Evolutionary conservation across 2,113 vertebrate genomes (phyloP).

Genomic region (Porphyrio hochstetteri): DNA sequence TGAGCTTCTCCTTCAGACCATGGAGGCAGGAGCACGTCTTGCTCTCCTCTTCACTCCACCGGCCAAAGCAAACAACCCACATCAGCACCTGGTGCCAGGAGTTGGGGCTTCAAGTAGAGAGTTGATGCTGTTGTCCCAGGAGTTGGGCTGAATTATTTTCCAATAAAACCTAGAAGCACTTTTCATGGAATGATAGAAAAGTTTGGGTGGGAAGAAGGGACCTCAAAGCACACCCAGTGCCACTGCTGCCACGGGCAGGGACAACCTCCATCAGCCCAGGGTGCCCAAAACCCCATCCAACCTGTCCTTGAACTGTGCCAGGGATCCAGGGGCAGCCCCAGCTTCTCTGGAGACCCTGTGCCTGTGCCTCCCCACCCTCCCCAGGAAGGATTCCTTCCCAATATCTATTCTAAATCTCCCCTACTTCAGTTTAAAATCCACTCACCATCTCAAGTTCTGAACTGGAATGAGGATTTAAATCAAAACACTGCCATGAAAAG

Average conservation of each 20-base stretch:
- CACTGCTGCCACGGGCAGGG: not conserved
- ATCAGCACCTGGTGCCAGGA: fast-evolving
- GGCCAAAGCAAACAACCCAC: not conserved
- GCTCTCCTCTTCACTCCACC: not conserved
- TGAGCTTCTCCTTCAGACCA: not conserved
- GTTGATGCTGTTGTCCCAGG: not conserved
- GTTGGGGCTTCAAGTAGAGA: fast-evolving
- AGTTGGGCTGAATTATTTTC: not conserved
- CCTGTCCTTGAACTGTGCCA: not conserved
- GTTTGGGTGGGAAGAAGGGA: not conserved
- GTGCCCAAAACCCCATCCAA: fast-evolving
- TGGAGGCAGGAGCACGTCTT: fast-evolving
- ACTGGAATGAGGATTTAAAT: not conserved
- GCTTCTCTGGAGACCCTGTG: not conserved
- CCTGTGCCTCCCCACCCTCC: not conserved
- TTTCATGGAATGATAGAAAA: not conserved
- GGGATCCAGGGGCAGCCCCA: not conserved
- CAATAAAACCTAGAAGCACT: not conserved
- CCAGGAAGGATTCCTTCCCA: not conserved
- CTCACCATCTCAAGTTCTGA: not conserved
- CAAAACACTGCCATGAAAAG: not conserved
- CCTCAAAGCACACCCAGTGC: fast-evolving
- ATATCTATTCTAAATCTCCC: not conserved
- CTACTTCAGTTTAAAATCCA: not conserved
- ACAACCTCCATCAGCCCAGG: fast-evolving